Evolutionary conservation across 2,888 invertebrate genomes (phyloP).

Genomic region (Lasioglossum morio): DNA sequence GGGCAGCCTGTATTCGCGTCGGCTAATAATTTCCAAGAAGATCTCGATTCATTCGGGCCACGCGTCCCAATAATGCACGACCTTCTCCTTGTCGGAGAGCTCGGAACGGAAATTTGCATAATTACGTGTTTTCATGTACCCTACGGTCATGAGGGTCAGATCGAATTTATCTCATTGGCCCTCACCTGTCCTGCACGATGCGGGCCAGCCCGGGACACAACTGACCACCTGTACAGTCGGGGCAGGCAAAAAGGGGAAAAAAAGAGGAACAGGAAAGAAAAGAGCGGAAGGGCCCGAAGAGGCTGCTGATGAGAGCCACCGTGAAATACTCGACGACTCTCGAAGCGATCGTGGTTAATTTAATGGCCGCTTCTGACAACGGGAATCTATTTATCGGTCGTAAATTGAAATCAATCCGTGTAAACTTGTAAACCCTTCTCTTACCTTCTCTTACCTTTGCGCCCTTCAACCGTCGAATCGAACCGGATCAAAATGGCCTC

Average conservation of each 20-base stretch:
- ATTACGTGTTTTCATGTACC: slow-evolving; percentile 75
- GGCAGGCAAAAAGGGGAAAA: slow-evolving; percentile 49
- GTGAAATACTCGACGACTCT: slow-evolving; percentile 14
- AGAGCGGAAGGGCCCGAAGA: slow-evolving; percentile 30
- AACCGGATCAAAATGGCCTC: neutral
- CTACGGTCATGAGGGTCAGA: slow-evolving; percentile 82
- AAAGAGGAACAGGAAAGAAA: slow-evolving; percentile 29
- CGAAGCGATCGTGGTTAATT: slow-evolving; percentile 1
- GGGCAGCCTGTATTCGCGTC: slow-evolving; percentile 7
- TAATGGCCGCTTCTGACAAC: slow-evolving; percentile 13
- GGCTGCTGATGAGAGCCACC: neutral
- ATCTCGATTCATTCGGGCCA: slow-evolving; percentile 28
- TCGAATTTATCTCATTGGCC: slow-evolving; percentile 84
- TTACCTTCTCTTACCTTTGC: neutral
- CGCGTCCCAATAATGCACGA: slow-evolving; percentile 44
- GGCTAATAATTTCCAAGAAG: slow-evolving; percentile 21
- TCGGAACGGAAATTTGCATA: slow-evolving; percentile 77
- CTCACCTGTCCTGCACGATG: slow-evolving; percentile 83
- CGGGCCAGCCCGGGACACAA: slow-evolving; percentile 81
- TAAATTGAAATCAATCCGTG: slow-evolving; percentile 16
- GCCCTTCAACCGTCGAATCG: neutral
- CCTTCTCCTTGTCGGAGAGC: slow-evolving; percentile 67
- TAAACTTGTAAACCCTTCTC: slow-evolving; percentile 12
- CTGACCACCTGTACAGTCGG: slow-evolving; percentile 82
- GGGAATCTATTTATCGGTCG: neutral